Percentiles rank a stretch among this genome's conserved stretches.
phyloP scores from a whole-genome alignment of 2,888 invertebrate species.

The Synergus itoensis region DNA sequence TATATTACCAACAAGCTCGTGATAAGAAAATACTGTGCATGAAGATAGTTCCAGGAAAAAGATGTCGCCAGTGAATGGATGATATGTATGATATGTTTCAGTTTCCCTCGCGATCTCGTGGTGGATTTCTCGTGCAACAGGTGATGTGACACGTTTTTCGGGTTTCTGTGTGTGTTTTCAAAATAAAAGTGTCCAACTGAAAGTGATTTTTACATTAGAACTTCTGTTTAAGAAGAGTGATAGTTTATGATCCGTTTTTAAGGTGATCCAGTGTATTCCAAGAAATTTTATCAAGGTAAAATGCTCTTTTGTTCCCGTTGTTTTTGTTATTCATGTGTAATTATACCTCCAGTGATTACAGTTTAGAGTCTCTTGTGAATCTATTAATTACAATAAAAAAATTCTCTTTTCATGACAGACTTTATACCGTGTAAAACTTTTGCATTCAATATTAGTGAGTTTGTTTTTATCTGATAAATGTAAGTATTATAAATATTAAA shows the following conservation, averaged over 20 bases:
- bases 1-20: not conserved
- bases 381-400: not conserved
- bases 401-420: not conserved
- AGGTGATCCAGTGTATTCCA: not conserved
- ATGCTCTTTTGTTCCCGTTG: not conserved
- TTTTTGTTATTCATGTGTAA: constrained; percentile 10
- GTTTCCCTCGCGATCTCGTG: constrained; percentile 39
- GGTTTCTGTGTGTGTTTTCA: not conserved
- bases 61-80: constrained; percentile 16
- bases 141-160: constrained; percentile 27
- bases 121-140: constrained; percentile 39
- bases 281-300: not conserved
- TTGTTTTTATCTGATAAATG: not conserved
- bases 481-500: not conserved
- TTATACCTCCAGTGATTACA: too few relatives aligned
- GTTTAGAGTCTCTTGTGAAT: not conserved
- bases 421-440: not conserved
- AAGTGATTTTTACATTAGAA: not conserved
- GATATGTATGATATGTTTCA: constrained; percentile 30
- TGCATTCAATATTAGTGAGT: too few relatives aligned
- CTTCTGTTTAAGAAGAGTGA: not conserved
- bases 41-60: constrained; percentile 23
- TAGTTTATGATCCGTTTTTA: not conserved
- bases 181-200: not conserved
- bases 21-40: not conserved